Percentiles rank a stretch among this genome's conserved stretches.
phyloP scores from a whole-genome alignment of 2,113 vertebrate genomes.

The Bucco capensis region DNA sequence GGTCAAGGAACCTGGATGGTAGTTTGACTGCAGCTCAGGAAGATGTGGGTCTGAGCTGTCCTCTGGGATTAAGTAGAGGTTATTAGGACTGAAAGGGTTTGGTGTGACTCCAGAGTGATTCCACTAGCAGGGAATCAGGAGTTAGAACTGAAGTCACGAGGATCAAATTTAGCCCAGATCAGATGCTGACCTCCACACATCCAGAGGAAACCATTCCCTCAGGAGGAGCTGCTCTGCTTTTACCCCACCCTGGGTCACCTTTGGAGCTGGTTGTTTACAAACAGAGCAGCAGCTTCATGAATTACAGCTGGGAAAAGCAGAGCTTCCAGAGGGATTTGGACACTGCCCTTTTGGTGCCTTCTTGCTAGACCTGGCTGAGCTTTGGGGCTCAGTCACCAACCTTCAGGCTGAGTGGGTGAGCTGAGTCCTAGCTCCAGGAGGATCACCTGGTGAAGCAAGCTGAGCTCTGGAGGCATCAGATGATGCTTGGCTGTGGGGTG shows the following conservation, averaged over 20 bases:
- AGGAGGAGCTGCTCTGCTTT: neutral
- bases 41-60: neutral
- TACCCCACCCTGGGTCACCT: fast-evolving
- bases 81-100: neutral
- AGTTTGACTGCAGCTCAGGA: neutral
- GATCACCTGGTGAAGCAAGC: neutral
- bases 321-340: fast-evolving
- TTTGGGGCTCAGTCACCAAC: neutral
- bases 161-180: neutral
- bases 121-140: neutral
- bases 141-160: neutral
- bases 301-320: neutral
- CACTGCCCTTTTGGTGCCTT: fast-evolving
- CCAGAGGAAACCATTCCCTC: fast-evolving
- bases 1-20: conserved; percentile 23
- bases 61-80: neutral
- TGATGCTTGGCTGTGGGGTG: neutral
- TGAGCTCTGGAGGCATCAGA: neutral
- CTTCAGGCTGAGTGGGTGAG: neutral
- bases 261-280: conserved; percentile 11
- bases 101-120: neutral
- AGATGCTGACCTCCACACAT: neutral
- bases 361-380: neutral
- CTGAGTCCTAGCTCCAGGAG: neutral
- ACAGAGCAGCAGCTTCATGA: neutral